These are phyloP conservation scores for Dromiciops gliroides DNA, from an alignment of 2,113 vertebrate species.

Conservation along the genomic window DNA sequence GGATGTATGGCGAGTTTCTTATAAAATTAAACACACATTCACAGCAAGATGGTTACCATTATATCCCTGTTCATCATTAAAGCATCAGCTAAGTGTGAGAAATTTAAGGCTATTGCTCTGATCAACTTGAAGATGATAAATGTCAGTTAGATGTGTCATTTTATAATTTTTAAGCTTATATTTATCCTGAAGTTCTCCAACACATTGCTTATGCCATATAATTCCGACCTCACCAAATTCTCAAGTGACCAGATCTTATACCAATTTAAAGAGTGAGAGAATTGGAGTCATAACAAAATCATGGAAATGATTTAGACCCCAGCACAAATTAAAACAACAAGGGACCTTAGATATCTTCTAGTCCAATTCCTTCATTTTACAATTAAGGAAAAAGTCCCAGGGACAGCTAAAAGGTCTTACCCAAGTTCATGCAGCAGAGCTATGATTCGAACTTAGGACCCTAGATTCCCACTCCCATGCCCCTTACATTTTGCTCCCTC, in stretches of 20 bases:
- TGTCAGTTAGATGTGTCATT: neutral
- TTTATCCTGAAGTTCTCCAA: neutral
- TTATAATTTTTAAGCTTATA: slow-evolving; percentile 10
- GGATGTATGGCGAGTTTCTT: neutral
- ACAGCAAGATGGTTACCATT: neutral
- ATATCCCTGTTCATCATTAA: neutral
- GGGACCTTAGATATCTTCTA: neutral
- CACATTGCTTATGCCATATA: neutral
- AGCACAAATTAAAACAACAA: neutral
- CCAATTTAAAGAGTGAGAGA: neutral
- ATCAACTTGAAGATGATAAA: neutral
- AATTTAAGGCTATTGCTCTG: neutral
- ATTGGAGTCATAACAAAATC: neutral
- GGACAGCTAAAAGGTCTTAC: neutral
- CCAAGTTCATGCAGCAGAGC: neutral
- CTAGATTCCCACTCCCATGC: neutral
- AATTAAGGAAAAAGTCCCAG: neutral
- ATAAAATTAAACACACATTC: slow-evolving; percentile 1
- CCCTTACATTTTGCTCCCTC: neutral
- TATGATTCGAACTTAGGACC: neutral
- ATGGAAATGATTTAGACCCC: neutral
- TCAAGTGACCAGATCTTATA: neutral
- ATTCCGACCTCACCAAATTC: neutral
- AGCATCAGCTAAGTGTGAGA: neutral
- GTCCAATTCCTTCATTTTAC: neutral